phyloP scores from a whole-genome alignment of 2,113 vertebrate genomes.

The Hypanus sabinus region DNA sequence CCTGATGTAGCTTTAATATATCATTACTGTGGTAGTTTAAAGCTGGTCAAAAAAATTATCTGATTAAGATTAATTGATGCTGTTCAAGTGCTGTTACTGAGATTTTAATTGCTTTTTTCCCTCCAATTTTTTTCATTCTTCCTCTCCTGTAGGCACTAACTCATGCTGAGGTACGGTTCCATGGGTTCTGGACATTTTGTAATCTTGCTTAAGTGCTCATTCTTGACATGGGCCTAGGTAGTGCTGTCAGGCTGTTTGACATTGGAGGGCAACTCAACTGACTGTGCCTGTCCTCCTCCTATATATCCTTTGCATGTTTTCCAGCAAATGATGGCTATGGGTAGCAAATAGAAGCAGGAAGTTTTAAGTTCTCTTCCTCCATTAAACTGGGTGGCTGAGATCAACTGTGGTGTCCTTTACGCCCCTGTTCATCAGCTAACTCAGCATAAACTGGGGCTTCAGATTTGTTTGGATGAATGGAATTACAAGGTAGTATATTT shows the following conservation, averaged over 20 bases:
- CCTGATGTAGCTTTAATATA: background rate
- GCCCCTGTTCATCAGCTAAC: conserved; percentile 13
- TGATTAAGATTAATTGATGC: background rate
- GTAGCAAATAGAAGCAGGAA: conserved; percentile 17
- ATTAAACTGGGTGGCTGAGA: background rate
- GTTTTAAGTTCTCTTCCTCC: background rate
- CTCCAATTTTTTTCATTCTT: background rate
- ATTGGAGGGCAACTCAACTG: background rate
- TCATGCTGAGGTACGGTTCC: conserved; percentile 11
- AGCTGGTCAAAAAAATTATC: background rate
- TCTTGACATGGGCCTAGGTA: conserved; percentile 10
- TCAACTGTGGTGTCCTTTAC: background rate
- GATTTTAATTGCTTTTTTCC: conserved; percentile 16
- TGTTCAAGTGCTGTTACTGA: conserved; percentile 19
- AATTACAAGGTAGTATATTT: background rate
- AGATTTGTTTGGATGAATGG: background rate
- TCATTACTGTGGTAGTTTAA: background rate
- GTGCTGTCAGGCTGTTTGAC: conserved; percentile 5
- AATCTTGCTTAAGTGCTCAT: conserved; percentile 13
- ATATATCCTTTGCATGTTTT: background rate
- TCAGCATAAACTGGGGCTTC: background rate
- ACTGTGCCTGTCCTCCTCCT: background rate
- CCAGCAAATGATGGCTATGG: conserved; percentile 2
- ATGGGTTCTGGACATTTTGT: conserved; percentile 13
- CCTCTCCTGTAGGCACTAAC: background rate